Evolutionary conservation across 2,113 vertebrate species (phyloP), one percentile per base, ranked within the genome.

Genomic region (Athene cunicularia): DNA sequence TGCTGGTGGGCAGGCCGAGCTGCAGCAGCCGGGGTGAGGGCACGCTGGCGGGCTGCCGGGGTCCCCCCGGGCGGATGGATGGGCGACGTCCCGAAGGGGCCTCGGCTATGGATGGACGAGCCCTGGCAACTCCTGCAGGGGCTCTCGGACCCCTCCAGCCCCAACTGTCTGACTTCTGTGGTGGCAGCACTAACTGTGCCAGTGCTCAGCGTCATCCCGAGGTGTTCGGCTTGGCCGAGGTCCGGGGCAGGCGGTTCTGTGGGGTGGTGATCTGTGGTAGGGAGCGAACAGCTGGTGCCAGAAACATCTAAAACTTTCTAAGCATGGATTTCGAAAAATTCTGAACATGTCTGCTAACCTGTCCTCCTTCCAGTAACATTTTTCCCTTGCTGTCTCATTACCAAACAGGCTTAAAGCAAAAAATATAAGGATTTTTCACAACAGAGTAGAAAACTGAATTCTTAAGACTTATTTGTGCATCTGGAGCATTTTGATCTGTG

Each of bases 251-350:
- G 71, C 3, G 0, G 58, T 26, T 64, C 45, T 58, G 50, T 0
- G 1, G 81, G 58, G 62, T 14, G 66, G 13, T 3, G 27, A 22
- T 49, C 80, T 49, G 72, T 58, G 68, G 3, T 17, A 81, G 83
- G 89, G 53, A 81, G 70, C 3, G 4, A 81, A 47, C 86, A 96
- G 87, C 9, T 96, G 90, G 90, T 80, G 87, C 73, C 87, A 88
- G 74, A 97, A 91, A 68, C 81, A 94, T 90, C 84, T 50, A 1
- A 92, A 94, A 60, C 70, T 58, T 96, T 81, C 85, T 74, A 76
- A 35, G 92, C 70, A 76, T 80, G 92, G 79, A 32, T 71, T 72
- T 26, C 22, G 20, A 89, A 68, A 72, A 68, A 85, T 68, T 30
- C 74, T 68, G 27, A 68, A 35, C 14, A 0, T 35, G 60, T 49